Evolutionary conservation across 2,113 vertebrate species (phyloP), one percentile per base, ranked within the genome.

Genomic region (Cavia aperea): DNA sequence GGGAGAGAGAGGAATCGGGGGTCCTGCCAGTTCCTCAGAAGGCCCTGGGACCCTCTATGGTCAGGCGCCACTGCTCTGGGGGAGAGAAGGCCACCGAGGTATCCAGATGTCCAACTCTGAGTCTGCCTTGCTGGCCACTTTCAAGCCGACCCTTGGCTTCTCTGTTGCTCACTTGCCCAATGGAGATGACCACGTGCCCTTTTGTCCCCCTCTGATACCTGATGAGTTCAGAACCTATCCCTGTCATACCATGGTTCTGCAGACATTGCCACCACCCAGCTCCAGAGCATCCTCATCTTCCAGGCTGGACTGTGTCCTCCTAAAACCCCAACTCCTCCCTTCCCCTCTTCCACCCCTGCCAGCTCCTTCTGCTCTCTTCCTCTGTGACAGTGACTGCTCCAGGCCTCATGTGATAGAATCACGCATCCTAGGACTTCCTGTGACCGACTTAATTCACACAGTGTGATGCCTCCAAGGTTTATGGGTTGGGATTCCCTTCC

Each of bases 341-440:
- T 8, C 33, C 36, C 56, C 39, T 13, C 8, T 9, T 29, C 62
- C 68, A 39, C 13, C n/a, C 2, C 4, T 1, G 14, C 24, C 7
- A 31, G 7, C 26, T 12, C 81, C 33, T 9, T 11, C 23, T 36
- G 0, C 58, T 36, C 24, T n/a, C 16, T 5, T 1, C 63, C 31
- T 68, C 81, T 63, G 2, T 36, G 72, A 79, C 1, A 24, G 1
- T 49, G 78, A 43, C 23, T 36, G 5, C 14, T 24, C 60, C 11
- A 29, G 58, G 26, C 29, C 62, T 60, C 62, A 3, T 10, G 0
- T 8, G 26, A n/a, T n/a, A 83, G 63, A 43, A 16, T 51, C 63
- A 15, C 7, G 13, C 1, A 4, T 2, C 2, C 2, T 6, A 5
- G 15, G 2, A 79, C 56, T 21, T 36, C 23, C 13, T 19, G 43